Base-by-base conservation (phyloP, 2,113 vertebrate species). In the Mastomys natalensis region DNA sequence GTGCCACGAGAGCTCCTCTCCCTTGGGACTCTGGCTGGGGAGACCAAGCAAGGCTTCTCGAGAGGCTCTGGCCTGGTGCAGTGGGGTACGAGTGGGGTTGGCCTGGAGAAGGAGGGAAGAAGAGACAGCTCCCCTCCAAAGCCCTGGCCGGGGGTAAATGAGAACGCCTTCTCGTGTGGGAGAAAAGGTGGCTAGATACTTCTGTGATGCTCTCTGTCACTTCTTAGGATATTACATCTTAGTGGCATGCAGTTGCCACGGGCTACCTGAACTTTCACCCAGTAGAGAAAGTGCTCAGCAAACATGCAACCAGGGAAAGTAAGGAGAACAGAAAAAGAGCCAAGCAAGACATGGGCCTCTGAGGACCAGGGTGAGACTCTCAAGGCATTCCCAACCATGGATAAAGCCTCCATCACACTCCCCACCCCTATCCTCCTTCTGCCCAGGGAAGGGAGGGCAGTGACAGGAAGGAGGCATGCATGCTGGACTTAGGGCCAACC, bases 181-280 rank as follows among this genome's bases (percentile, higher is more conserved):
- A 62, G 60, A 8, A 62, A 24, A 62, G 60, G 60, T 62, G 60
- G 60, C 22, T 62, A 24, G 60, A 24, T 62, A 62, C 60, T 62
- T 24, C 60, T 22, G 1, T 24, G 60, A 62, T 48, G 62, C 5
- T 29, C 26, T 16, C 34, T 55, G 29, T 17, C 86, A 34, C 1
- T 29, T 68, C 66, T 0, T 0, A 76, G 66, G 58, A 15, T 4
- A 0, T 9, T 4, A 2, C 22, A 5, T 12, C 21, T n/a, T n/a
- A 2, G 3, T 8, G 3, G 45, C 4, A 2, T 26, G 70, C 40
- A 6, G 24, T 26, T 2, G 62, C 72, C 51, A 11, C 45, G 5
- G 45, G 43, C 68, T 7, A 1, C 4, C 34, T 5, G 11, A 68
- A 34, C 43, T 87, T 58, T 72, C 34, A 55, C 77, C 10, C 2